These are phyloP conservation scores for Hartigia nigra DNA, from an alignment of 2,888 invertebrate genomes.

Conservation along the genomic window DNA sequence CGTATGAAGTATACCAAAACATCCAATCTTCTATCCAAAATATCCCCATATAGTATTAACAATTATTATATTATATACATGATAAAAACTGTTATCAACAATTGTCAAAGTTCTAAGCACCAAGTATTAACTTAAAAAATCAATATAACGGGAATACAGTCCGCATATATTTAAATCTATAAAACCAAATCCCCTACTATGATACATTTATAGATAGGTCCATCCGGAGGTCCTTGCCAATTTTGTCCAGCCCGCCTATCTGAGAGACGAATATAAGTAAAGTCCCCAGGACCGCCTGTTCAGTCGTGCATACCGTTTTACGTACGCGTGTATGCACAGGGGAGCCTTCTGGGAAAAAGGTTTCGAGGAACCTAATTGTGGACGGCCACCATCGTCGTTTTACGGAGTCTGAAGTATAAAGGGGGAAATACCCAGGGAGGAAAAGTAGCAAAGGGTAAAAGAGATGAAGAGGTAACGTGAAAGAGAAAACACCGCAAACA, in stretches of 20 bases:
- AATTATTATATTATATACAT: too few relatives aligned
- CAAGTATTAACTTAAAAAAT: neutral
- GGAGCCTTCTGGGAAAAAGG: neutral
- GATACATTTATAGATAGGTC: neutral
- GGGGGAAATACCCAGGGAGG: neutral
- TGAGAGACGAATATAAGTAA: neutral
- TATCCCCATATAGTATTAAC: neutral
- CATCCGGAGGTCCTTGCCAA: neutral
- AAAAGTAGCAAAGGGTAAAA: neutral
- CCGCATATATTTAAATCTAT: neutral
- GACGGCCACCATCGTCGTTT: neutral
- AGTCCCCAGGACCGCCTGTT: neutral
- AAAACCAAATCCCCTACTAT: neutral
- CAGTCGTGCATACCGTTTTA: neutral
- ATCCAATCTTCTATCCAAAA: neutral
- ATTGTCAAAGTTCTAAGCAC: neutral
- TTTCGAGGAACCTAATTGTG: neutral
- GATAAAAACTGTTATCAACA: too few relatives aligned
- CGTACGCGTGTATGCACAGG: neutral
- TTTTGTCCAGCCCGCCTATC: neutral
- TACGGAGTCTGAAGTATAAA: neutral
- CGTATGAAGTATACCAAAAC: conserved; percentile 25
- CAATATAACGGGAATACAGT: neutral
- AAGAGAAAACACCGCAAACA: neutral
- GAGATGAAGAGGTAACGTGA: neutral